phyloP scores from a whole-genome alignment of 2,888 invertebrate species.

The Chymomyza procnemis region DNA sequence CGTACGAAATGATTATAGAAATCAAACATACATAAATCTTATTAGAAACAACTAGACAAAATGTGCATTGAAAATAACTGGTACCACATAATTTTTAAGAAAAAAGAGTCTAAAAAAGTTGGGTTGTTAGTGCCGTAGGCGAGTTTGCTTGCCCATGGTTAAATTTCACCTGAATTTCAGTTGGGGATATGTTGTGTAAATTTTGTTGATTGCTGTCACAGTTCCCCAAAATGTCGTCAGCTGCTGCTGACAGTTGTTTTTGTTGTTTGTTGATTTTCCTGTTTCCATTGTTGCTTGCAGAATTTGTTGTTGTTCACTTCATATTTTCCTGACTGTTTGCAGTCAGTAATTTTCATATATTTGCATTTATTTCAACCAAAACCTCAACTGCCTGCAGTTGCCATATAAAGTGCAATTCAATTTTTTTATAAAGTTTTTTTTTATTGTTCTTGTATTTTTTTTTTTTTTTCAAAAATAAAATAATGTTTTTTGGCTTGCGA shows the following conservation, averaged over 20 bases:
- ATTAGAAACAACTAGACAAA: too few relatives aligned
- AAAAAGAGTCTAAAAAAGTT: too few relatives aligned
- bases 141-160: background rate
- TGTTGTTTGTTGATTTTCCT: background rate
- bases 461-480: too few relatives aligned
- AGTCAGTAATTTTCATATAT: conserved; percentile 33
- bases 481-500: too few relatives aligned
- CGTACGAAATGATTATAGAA: too few relatives aligned
- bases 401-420: conserved; percentile 31
- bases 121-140: background rate
- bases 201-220: conserved; percentile 27
- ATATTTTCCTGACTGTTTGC: conserved; percentile 16
- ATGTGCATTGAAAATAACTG: too few relatives aligned
- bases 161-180: conserved; percentile 16
- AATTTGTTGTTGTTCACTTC: background rate
- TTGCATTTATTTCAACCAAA: conserved; percentile 50
- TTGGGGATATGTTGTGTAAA: conserved; percentile 12
- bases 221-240: background rate
- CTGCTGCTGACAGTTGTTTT: background rate
- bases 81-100: too few relatives aligned
- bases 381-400: conserved; percentile 52
- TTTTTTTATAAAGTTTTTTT: conserved; percentile 15
- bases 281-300: conserved; percentile 5
- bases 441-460: too few relatives aligned
- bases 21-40: too few relatives aligned